phyloP scores from a whole-genome alignment of 2,797 vertebrate genomes.

The Alectoris magna region DNA sequence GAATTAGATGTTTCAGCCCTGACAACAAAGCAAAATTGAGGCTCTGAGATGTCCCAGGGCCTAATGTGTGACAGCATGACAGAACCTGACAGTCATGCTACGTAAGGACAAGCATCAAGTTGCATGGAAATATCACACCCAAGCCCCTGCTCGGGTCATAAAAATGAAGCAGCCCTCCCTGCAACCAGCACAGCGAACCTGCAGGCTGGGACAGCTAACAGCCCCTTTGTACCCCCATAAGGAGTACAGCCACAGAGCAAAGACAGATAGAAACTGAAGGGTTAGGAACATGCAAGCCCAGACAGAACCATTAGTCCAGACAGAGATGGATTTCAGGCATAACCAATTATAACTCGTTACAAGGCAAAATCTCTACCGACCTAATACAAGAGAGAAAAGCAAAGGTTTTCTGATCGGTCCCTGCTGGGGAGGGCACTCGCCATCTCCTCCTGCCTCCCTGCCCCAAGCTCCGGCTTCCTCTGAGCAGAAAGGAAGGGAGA shows the following conservation, averaged over 20 bases:
- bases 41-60: neutral
- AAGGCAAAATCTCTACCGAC: neutral
- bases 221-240: rapidly evolving
- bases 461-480: neutral
- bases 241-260: too few species aligned
- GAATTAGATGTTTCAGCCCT: neutral
- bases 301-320: neutral
- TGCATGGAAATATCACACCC: neutral
- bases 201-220: neutral
- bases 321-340: neutral
- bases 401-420: neutral
- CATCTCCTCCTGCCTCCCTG: neutral
- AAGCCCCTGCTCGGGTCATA: neutral
- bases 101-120: rapidly evolving
- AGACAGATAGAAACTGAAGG: rapidly evolving
- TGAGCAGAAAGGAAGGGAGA: neutral
- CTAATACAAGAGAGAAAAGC: neutral
- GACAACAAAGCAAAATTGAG: neutral
- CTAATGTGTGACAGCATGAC: rapidly evolving
- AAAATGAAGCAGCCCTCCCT: neutral
- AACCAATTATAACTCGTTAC: rapidly evolving
- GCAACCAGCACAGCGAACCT: neutral
- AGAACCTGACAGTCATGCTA: neutral
- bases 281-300: neutral
- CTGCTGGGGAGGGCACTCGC: neutral